Percentiles rank a stretch among this genome's conserved stretches.
These are phyloP conservation scores for Acanthornis magna DNA, from an alignment of 2,797 vertebrate species.

Conservation along the genomic window DNA sequence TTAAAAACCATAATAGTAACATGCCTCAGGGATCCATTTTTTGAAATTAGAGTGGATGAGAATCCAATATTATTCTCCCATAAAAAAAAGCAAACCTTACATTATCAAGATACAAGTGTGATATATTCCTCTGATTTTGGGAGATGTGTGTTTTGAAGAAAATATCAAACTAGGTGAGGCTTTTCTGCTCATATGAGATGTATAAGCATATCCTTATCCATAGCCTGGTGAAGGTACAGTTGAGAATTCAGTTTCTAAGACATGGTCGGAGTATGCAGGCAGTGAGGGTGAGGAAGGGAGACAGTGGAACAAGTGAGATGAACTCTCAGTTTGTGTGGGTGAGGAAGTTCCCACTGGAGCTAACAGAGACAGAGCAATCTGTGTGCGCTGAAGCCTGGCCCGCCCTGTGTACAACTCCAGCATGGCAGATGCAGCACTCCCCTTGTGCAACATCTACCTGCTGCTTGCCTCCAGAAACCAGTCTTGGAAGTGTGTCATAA, in stretches of 20 bases:
- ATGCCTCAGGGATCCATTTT: neutral
- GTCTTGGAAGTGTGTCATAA: neutral
- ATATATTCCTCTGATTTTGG: neutral
- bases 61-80: neutral
- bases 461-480: neutral
- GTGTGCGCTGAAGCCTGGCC: neutral
- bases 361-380: neutral
- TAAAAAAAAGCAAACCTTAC: neutral
- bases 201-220: neutral
- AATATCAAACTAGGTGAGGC: neutral
- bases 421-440: neutral
- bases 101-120: neutral
- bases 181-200: neutral
- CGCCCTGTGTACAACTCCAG: neutral
- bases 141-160: neutral
- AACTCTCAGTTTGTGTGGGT: accelerated
- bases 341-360: neutral
- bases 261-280: neutral
- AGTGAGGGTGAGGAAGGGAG: neutral
- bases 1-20: neutral
- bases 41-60: neutral
- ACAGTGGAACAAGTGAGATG: neutral
- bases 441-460: neutral
- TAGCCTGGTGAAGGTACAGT: neutral
- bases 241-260: neutral